Base-by-base conservation (phyloP, 2,888 invertebrate genomes). In the Drosophila subsilvestris region DNA sequence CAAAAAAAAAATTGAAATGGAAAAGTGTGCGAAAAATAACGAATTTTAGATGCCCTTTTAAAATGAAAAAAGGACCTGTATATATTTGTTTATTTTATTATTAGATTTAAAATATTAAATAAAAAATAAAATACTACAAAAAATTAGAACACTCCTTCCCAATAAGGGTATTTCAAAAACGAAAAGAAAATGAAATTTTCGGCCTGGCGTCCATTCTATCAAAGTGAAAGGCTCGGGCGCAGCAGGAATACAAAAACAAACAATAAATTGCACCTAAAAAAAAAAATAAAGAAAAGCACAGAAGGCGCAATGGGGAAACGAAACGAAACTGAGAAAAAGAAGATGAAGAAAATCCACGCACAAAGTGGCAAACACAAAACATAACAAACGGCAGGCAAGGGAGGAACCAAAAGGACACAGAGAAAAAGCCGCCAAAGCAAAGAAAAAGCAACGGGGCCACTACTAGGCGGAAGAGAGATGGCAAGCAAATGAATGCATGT, bases 341-440 rank as follows among this genome's bases (percentile, higher is more conserved):
- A 37, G n/a, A n/a, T n/a, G 32, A 27, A 1, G 63, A 74, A 79
- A 79, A 85, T 74, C 77, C 76, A 87, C 86, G 77, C 87, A 87
- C 86, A 87, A 87, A 87, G 81, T 79, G 79, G 73, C 61, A 86
- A 87, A 79, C 82, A 71, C 55, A 50, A 50, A 69, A 55, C 37
- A 3, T 17, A 9, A n/a, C 12, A 8, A 22, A 12, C 57, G 10
- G 17, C 2, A 3, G 14, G 32, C 29, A 20, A 29, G 12, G 17
- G 17, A 44, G 2, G 60, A 75, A 63, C 75, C 75, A 14, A 37
- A 37, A 37, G 86, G 80, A 80, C 78, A 86, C 84, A 83, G 78
- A 78, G 83, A 82, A 83, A 75, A 66, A 54, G 42, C 54, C 51
- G 63, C 47, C 55, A 61, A 37, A 62, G 43, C 14, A 45, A 51